A percentile compares a stretch with the other conserved stretches of the same genome.
phyloP scores from a whole-genome alignment of 2,888 invertebrate species.

The Chironomus riparius region DNA sequence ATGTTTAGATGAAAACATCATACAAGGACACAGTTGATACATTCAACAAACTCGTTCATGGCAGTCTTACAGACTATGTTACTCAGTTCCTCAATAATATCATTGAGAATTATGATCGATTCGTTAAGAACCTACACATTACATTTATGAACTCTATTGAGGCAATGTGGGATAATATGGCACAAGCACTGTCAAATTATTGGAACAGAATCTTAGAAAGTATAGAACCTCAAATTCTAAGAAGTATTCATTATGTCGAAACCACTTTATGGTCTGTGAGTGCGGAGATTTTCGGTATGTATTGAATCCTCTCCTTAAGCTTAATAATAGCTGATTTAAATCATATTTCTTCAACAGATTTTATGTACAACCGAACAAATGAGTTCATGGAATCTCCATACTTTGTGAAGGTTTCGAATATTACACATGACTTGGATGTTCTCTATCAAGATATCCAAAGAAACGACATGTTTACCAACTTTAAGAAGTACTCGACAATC shows the following conservation, averaged over 20 bases:
- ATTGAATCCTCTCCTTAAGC: background rate
- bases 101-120: slow-evolving; percentile 67
- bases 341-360: slow-evolving; percentile 47
- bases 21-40: slow-evolving; percentile 63
- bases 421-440: slow-evolving; percentile 70
- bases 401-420: slow-evolving; percentile 67
- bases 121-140: slow-evolving; percentile 65
- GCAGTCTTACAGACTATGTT: slow-evolving; percentile 65
- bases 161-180: slow-evolving; percentile 61
- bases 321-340: background rate
- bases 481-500: slow-evolving; percentile 63
- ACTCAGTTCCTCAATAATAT: slow-evolving; percentile 58
- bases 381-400: slow-evolving; percentile 73
- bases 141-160: slow-evolving; percentile 61
- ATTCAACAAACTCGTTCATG: slow-evolving; percentile 58
- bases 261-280: slow-evolving; percentile 63
- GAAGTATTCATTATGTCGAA: slow-evolving; percentile 66
- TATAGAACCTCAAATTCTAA: slow-evolving; percentile 69
- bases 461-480: slow-evolving; percentile 68
- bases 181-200: slow-evolving; percentile 53
- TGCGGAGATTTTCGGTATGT: slow-evolving; percentile 55
- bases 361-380: slow-evolving; percentile 68
- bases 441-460: slow-evolving; percentile 68
- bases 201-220: slow-evolving; percentile 64
- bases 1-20: slow-evolving; percentile 57